A percentile compares a stretch with the other conserved stretches of the same genome.
Conservation (phyloP, 2,113 vertebrate genomes). For the Sebastes schlegelii region DNA sequence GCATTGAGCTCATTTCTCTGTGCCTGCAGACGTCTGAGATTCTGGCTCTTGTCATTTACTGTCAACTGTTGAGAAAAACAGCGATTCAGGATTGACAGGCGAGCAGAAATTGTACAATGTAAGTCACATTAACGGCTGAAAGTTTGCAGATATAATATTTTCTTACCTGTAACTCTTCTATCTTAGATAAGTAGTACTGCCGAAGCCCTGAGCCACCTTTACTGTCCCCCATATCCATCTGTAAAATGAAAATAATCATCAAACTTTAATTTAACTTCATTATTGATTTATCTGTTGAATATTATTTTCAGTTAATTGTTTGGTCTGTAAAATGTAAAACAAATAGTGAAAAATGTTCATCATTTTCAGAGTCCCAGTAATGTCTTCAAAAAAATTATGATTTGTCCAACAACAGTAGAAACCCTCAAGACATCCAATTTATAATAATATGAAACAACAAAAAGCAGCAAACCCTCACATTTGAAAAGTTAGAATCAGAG, state of each 20-base stretch:
- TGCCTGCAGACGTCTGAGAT: conserved; percentile 94
- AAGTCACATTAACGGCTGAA: neutral
- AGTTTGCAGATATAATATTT: neutral
- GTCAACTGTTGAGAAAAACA: conserved; percentile 86
- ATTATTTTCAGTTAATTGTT: neutral
- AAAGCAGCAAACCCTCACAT: neutral
- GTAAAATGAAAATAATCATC: neutral
- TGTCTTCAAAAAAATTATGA: too few relatives aligned
- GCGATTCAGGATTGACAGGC: neutral
- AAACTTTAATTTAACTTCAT: neutral
- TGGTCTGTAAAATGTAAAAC: neutral
- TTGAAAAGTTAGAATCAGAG: neutral
- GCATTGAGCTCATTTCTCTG: conserved; percentile 98
- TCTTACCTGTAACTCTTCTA: conserved; percentile 97
- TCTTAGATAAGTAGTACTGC: conserved; percentile 98
- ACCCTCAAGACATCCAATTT: neutral
- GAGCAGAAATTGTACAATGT: neutral
- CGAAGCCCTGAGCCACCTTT: conserved; percentile 94
- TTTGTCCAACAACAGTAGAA: neutral
- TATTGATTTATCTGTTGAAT: too few relatives aligned
- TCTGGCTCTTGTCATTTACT: conserved; percentile 98
- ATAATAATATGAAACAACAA: neutral
- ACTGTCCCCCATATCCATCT: conserved; percentile 97
- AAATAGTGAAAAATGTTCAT: neutral
- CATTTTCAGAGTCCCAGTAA: neutral